Evolutionary conservation across 2,888 invertebrate species (phyloP).

Genomic region (Hanleya hanleyi): DNA sequence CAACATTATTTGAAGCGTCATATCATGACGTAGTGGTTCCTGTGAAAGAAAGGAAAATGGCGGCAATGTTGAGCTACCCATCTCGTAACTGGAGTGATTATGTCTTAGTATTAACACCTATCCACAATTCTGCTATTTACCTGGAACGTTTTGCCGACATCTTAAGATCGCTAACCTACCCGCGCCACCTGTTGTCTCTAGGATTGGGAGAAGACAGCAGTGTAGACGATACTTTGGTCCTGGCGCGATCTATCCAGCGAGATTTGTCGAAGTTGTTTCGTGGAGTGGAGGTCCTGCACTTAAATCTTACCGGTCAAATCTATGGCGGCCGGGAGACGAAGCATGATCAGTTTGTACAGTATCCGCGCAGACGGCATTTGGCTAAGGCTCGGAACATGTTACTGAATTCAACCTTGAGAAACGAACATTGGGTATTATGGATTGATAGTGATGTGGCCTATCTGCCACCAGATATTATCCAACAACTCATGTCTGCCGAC

Average conservation of each 20-base stretch:
- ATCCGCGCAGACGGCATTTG: constrained; percentile 21
- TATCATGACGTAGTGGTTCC: neutral
- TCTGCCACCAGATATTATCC: constrained; percentile 36
- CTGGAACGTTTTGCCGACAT: neutral
- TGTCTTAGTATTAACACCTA: neutral
- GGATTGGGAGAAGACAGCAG: neutral
- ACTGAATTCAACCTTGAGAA: constrained; percentile 30
- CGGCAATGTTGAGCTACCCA: neutral
- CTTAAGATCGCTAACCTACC: neutral
- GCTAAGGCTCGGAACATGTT: constrained; percentile 39
- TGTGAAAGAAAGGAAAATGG: neutral
- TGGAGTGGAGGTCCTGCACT: neutral
- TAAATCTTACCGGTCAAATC: neutral
- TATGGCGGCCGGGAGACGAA: constrained; percentile 55
- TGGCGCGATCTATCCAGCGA: neutral
- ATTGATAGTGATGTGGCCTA: constrained; percentile 41
- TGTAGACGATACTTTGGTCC: neutral
- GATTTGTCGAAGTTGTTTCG: neutral
- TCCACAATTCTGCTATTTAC: neutral
- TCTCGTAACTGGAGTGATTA: neutral
- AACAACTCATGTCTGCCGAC: constrained; percentile 33
- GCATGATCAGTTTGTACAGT: neutral
- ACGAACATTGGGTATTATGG: constrained; percentile 43
- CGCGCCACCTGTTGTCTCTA: neutral
- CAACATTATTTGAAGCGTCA: no score